Conservation (phyloP, 2,888 invertebrate genomes). For the Athripsodes cinereus region DNA sequence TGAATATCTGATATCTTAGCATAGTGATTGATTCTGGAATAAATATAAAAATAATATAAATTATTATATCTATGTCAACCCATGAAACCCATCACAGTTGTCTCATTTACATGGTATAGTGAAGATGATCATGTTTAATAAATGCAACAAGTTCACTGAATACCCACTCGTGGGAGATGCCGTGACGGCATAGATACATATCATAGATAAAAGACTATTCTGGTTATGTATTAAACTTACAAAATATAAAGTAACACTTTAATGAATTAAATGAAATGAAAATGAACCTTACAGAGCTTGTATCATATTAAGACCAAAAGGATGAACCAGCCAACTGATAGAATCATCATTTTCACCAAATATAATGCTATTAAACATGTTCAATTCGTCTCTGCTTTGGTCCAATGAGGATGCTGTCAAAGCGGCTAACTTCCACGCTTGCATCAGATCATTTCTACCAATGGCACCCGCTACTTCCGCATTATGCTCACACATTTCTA, state of each 20-base stretch:
- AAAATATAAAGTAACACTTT: too few species aligned
- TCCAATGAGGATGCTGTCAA: conserved; percentile 53
- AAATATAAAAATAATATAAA: too few species aligned
- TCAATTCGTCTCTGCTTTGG: conserved; percentile 15
- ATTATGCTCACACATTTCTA: conserved; percentile 75
- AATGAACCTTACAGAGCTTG: conserved; percentile 81
- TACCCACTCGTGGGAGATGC: too few species aligned
- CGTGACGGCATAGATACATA: too few species aligned
- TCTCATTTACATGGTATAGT: too few species aligned
- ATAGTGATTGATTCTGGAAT: conserved; percentile 69
- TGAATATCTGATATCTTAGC: conserved; percentile 80
- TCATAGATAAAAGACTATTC: too few species aligned
- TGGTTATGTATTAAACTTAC: too few species aligned
- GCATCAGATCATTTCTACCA: conserved; percentile 75
- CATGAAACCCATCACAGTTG: too few species aligned
- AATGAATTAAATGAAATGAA: too few species aligned
- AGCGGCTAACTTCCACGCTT: conserved; percentile 82
- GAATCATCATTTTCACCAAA: conserved; percentile 55
- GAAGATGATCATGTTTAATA: too few species aligned
- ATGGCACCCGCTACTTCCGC: conserved; percentile 68
- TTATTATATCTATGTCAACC: too few species aligned
- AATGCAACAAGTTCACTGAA: too few species aligned
- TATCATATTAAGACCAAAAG: conserved; percentile 79
- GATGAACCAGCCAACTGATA: conserved; percentile 75
- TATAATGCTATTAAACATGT: background rate